Evolutionary conservation across 2,797 vertebrate species (phyloP), one percentile per base, ranked within the genome.

Genomic region (Salmo trutta): DNA sequence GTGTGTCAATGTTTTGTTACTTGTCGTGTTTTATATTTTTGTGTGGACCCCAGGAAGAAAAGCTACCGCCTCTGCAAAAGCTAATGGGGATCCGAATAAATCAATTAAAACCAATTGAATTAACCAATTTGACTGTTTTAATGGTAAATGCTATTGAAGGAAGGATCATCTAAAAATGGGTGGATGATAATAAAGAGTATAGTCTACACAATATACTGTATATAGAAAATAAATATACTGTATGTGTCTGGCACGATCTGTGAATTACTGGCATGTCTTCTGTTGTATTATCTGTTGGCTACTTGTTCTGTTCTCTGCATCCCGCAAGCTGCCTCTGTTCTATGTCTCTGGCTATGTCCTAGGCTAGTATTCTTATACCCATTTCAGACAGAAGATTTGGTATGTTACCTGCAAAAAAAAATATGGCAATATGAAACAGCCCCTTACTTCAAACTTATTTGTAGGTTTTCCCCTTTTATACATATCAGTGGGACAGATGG

Each of bases 61-160:
- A 47, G 41, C 41, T 47, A 12, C 41, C 14, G 2, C 41, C 12
- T 47, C 41, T 47, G 41, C 41, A 47, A 12, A 47, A 47, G 41
- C 41, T 47, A 47, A 47, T 12, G 41, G 41, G 41, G 41, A 47
- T 47, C 41, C 10, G 0, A 47, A 47, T 47, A 47, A 47, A 47
- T 10, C 41, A 47, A 47, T 47, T 47, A 14, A 47, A 47, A 12
- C 41, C 41, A 47, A 47, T 47, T 47, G 0, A 47, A 47, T 47
- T 1, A 47, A 47, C 41, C 41, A 12, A 47, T 47, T 47, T 47
- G 10, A 90, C 89, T 90, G 89, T 91, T 92, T 89, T 89, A 90
- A 91, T 88, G 87, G 89, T 89, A 90, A 92, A 90, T 82, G 86
- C 81, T 90, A 89, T 87, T 83, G 89, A 91, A 91, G 88, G 88